Conservation (phyloP, 2,113 vertebrate species). For the Tragelaphus strepsiceros region DNA sequence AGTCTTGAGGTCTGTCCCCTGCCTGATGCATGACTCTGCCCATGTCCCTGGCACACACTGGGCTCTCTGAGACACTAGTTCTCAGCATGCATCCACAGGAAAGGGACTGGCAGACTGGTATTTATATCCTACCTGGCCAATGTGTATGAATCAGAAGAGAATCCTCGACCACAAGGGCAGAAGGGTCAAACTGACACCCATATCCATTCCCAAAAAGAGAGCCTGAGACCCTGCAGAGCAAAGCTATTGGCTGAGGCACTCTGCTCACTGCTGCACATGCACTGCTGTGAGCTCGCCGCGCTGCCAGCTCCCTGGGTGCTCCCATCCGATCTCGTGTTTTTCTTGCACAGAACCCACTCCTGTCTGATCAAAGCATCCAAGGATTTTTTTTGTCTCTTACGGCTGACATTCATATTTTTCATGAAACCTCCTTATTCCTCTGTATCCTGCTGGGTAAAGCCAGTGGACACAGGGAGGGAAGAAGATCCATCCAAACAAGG, state of each 20-base stretch:
- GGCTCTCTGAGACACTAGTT: neutral
- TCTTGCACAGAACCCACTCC: neutral
- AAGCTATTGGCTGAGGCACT: rapidly evolving
- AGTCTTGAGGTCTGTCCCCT: neutral
- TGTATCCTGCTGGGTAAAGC: neutral
- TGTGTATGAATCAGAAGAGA: neutral
- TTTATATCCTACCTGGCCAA: neutral
- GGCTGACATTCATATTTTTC: neutral
- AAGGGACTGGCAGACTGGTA: rapidly evolving
- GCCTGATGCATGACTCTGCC: too few relatives aligned
- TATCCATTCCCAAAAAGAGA: neutral
- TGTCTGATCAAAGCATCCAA: neutral
- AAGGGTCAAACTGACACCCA: neutral
- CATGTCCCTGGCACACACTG: neutral
- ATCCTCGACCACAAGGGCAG: neutral
- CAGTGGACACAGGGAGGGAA: neutral
- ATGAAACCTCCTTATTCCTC: neutral
- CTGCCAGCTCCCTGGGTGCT: neutral
- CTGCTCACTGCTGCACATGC: neutral
- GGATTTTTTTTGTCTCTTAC: neutral
- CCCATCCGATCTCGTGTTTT: neutral
- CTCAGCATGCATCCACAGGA: neutral
- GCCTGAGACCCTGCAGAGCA: neutral
- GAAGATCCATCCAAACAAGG: neutral
- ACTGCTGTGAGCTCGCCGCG: neutral